Evolutionary conservation across 2,113 vertebrate species (phyloP).

Genomic region (Spea multiplicata): DNA sequence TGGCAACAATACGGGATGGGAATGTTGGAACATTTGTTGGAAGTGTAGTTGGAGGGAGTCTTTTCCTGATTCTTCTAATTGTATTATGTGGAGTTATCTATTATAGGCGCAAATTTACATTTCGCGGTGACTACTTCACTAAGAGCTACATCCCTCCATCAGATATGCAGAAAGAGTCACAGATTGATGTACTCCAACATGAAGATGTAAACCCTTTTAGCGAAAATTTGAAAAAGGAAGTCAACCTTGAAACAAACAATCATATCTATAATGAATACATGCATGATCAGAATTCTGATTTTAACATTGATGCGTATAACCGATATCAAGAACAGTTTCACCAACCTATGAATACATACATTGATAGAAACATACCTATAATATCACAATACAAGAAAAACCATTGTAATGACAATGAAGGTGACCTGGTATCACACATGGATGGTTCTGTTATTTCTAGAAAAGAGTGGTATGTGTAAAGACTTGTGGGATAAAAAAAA

Average conservation of each 20-base stretch:
- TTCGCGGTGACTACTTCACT: too few species aligned
- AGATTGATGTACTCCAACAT: too few species aligned
- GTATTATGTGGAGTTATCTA: constrained; percentile 75
- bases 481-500: too few species aligned
- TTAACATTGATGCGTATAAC: constrained; percentile 81
- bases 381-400: constrained; percentile 86
- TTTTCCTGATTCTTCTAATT: constrained; percentile 83
- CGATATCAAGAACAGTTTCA: constrained; percentile 74
- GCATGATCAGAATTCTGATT: constrained; percentile 84
- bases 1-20: constrained; percentile 77
- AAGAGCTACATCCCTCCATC: too few species aligned
- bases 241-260: constrained; percentile 85
- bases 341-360: constrained; percentile 80
- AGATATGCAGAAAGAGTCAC: too few species aligned
- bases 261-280: constrained; percentile 88
- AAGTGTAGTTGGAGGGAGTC: constrained; percentile 83
- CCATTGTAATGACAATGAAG: too few species aligned
- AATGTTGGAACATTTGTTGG: constrained; percentile 84
- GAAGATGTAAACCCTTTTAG: constrained; percentile 89
- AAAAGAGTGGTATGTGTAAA: too few species aligned
- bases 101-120: too few species aligned
- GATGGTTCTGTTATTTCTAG: too few species aligned
- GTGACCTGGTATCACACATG: too few species aligned
- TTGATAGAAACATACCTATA: constrained; percentile 71
- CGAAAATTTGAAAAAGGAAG: constrained; percentile 85